phyloP scores from a whole-genome alignment of 35 echinoderm and acorn worm genomes.

The Lytechinus pictus region DNA sequence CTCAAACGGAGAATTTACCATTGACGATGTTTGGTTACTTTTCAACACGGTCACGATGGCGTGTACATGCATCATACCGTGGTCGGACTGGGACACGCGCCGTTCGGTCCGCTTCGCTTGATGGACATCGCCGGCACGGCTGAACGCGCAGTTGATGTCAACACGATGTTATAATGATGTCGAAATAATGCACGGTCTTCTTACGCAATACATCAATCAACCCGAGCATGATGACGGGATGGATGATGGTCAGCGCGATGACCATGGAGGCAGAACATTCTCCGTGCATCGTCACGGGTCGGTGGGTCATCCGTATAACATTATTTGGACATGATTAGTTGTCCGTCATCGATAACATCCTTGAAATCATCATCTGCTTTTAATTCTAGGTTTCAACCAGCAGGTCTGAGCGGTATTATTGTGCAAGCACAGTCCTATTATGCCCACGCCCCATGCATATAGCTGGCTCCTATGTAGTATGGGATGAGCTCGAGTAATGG shows the following conservation, averaged over 20 bases:
- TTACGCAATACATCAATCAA: not conserved
- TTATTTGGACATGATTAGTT: not conserved
- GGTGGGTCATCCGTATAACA: not conserved
- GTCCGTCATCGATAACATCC: not conserved
- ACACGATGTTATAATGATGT: constrained; percentile 13
- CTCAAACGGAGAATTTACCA: not conserved
- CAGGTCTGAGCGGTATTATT: too few species aligned
- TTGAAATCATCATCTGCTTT: not conserved
- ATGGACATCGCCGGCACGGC: not conserved
- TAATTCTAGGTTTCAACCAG: not conserved
- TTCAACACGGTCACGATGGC: constrained; percentile 8
- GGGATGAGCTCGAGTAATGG: too few species aligned
- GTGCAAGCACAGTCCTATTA: too few species aligned
- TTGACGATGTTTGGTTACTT: constrained; percentile 2
- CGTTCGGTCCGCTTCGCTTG: not conserved
- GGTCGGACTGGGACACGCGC: not conserved
- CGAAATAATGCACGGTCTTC: not conserved
- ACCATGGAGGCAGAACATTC: not conserved
- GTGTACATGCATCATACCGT: not conserved
- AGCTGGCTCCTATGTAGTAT: too few species aligned
- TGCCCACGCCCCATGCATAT: too few species aligned
- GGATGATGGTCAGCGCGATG: not conserved
- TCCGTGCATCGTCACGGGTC: not conserved
- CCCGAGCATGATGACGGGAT: not conserved
- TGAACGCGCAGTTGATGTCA: not conserved